Evolutionary conservation across 92 coral and sea anemone species (phyloP).

Genomic region (Porites lobata): DNA sequence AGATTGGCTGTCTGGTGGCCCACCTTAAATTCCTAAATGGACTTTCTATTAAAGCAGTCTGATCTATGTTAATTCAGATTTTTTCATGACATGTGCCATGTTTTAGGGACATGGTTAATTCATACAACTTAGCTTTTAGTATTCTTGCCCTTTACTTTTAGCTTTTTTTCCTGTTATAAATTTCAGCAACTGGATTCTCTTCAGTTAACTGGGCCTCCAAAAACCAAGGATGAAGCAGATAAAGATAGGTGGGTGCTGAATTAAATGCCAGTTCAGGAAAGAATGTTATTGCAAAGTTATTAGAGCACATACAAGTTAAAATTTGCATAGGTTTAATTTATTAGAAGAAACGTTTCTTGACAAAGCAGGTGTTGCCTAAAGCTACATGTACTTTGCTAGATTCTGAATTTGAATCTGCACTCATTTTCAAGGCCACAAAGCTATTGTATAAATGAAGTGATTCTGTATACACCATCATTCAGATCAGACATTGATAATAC

Average conservation of each 20-base stretch:
- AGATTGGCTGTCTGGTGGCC: too few relatives aligned
- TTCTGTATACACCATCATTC: neutral
- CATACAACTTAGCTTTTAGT: too few relatives aligned
- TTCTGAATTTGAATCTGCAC: neutral
- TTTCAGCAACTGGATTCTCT: conserved; percentile 90
- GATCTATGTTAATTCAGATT: too few relatives aligned
- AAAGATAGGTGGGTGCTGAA: conserved; percentile 79
- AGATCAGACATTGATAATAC: neutral
- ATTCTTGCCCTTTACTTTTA: neutral
- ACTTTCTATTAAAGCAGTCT: neutral
- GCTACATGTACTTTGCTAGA: neutral
- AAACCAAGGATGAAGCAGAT: conserved; percentile 82
- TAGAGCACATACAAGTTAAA: neutral
- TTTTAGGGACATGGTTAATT: too few relatives aligned
- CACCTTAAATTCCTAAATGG: neutral
- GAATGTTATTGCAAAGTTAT: neutral
- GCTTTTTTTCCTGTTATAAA: neutral
- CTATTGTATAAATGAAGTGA: neutral
- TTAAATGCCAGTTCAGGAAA: neutral
- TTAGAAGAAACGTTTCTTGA: neutral
- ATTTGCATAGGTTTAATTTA: conserved; percentile 15
- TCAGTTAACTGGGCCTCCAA: conserved; percentile 83
- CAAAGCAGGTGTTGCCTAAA: conserved; percentile 21
- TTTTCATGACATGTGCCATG: neutral
- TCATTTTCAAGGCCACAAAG: conserved; percentile 15